Conservation (phyloP, 2,888 invertebrate genomes). For the Ernsta delagoae region DNA sequence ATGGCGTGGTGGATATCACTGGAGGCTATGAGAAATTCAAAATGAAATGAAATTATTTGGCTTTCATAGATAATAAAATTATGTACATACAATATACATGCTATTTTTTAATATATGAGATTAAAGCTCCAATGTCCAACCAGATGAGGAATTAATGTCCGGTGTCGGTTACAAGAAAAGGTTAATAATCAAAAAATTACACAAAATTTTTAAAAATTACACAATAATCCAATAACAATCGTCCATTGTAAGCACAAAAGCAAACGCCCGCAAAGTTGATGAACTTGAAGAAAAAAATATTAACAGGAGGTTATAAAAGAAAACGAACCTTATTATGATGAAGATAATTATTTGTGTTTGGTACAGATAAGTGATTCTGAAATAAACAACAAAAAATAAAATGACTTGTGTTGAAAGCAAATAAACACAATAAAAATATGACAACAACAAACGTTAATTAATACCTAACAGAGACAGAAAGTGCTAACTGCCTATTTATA, state of each 20-base stretch:
- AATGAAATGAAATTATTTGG: too few species aligned
- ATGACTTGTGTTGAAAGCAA: constrained; percentile 83
- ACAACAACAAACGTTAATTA: constrained; percentile 59
- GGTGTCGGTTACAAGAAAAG: constrained; percentile 23
- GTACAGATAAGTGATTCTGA: constrained; percentile 95
- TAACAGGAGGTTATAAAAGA: constrained; percentile 77
- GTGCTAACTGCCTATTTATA: constrained; percentile 11
- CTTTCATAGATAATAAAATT: too few species aligned
- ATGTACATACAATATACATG: too few species aligned
- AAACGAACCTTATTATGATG: constrained; percentile 91
- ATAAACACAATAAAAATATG: constrained; percentile 82
- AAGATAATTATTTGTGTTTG: constrained; percentile 93
- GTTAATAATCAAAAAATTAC: constrained; percentile 22
- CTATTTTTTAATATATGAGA: too few species aligned
- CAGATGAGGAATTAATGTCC: constrained; percentile 18
- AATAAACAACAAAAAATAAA: constrained; percentile 88
- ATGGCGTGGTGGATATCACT: too few species aligned
- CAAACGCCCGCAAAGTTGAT: constrained; percentile 57
- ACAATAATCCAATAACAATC: constrained; percentile 38
- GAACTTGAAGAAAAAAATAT: constrained; percentile 60
- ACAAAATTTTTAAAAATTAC: too few species aligned
- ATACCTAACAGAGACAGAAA: constrained; percentile 35
- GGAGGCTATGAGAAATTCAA: too few species aligned
- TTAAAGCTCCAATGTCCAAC: constrained; percentile 12
- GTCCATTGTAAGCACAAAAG: constrained; percentile 67